Evolutionary conservation across 2,113 vertebrate genomes (phyloP), one percentile per base, ranked within the genome.

Genomic region (Myrmophylax atrothorax): DNA sequence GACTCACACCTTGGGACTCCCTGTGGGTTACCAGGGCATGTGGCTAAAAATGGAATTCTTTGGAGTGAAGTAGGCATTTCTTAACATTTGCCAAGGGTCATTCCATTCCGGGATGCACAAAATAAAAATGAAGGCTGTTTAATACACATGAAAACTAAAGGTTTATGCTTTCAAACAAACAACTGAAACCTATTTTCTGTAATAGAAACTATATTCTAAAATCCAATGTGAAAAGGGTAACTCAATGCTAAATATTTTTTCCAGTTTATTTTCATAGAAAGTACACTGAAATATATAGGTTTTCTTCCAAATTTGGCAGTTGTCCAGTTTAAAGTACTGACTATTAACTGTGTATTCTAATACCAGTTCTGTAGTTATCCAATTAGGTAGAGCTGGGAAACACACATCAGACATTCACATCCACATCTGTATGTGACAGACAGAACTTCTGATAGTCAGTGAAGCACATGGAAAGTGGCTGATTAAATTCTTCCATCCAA

Each of bases 401-500:
- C 82, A 94, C 87, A 95, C 81, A 96, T 95, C 96, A 97, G 77
- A 93, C 93, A 83, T 95, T 93, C 97, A 87, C 69, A 93, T 83
- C 81, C 94, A 63, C 93, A 97, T 96, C 94, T 77, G 82, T 91
- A 79, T 94, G 86, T 96, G 96, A 97, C 96, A 97, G 97, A 96
- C 97, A 96, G 97, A 96, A 96, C 91, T 97, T 97, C 95, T 97
- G 95, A 93, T 95, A 97, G 88, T 95, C 96, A 97, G 95, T 95
- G 95, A 97, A 96, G 94, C 97, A 97, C 94, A 96, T 2, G 82
- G 97, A 93, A 97, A 95, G 96, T 93, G 97, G 90, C 94, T 97
- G 96, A 97, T 97, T 97, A 97, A 97, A 97, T 97, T 96, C 92
- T 96, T 97, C 96, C 96, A 93, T 96, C 96, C 91, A 95, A 97